A percentile compares a stretch with the other conserved stretches of the same genome.
Evolutionary conservation across 92 coral and sea anemone genomes (phyloP).

Genomic region (Phenganax stokvisi): DNA sequence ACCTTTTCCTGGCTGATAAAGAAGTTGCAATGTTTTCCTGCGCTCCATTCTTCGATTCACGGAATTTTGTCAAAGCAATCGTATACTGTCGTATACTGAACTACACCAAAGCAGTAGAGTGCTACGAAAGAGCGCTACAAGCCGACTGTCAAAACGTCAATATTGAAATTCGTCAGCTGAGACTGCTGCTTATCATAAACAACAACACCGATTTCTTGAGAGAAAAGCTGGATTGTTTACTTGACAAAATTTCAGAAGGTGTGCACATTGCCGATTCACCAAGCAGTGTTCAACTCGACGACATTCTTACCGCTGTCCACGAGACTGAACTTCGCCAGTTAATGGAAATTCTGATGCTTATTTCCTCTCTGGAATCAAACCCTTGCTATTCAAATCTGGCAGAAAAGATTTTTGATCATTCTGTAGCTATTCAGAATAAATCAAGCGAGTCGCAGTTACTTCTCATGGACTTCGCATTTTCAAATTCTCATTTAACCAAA

Average conservation of each 20-base stretch:
- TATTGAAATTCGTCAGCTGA: not conserved
- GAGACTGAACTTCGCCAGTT: not conserved
- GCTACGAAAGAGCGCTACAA: not conserved
- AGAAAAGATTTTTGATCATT: not conserved
- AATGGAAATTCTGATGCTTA: not conserved
- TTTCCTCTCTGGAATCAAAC: not conserved
- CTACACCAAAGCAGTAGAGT: constrained; percentile 16
- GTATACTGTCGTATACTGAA: not conserved
- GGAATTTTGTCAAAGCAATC: not conserved
- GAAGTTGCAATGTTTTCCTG: not conserved
- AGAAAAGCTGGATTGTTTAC: constrained; percentile 4
- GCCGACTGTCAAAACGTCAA: not conserved
- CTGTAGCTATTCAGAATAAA: not conserved
- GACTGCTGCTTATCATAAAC: constrained; percentile 11
- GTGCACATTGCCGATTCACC: not conserved
- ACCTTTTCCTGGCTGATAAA: not conserved
- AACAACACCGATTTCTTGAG: not conserved
- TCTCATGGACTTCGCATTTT: constrained; percentile 1
- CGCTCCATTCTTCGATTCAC: not conserved
- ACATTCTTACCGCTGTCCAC: not conserved
- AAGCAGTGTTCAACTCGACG: not conserved
- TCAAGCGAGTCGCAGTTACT: constrained; percentile 5
- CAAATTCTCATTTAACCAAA: not conserved
- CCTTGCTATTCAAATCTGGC: not conserved
- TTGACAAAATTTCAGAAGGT: not conserved